These are phyloP conservation scores for Ashinkailepas kermadecensis DNA, from an alignment of 2,888 invertebrate genomes.

Conservation along the genomic window DNA sequence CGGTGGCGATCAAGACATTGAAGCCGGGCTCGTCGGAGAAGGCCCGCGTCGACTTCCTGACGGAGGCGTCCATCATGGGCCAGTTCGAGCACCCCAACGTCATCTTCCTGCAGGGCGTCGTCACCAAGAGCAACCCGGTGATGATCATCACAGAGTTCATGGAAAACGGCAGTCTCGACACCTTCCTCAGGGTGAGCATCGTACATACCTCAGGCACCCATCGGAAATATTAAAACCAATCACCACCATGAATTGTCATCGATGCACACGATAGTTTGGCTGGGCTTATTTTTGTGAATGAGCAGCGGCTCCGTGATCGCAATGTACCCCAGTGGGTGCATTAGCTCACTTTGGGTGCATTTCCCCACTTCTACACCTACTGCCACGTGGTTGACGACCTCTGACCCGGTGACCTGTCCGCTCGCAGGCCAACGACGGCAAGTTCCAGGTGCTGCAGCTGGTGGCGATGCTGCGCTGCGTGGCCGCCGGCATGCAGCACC, in stretches of 20 bases:
- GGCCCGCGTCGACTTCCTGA: constrained; percentile 93
- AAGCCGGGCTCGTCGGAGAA: constrained; percentile 83
- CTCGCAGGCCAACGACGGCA: constrained; percentile 80
- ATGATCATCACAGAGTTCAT: constrained; percentile 99
- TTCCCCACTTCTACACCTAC: no score
- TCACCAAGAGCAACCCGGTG: constrained; percentile 92
- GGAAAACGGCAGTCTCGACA: constrained; percentile 98
- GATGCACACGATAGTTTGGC: not conserved
- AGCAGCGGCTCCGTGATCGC: no score
- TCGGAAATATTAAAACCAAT: no score
- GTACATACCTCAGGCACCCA: not conserved
- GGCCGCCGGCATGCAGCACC: constrained; percentile 96
- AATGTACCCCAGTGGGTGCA: no score
- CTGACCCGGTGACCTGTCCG: not conserved
- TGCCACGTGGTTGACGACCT: no score
- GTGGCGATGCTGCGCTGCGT: constrained; percentile 97
- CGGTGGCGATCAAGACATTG: constrained; percentile 91
- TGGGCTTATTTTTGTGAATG: not conserved
- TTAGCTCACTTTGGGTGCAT: no score
- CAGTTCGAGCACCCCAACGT: constrained; percentile 99
- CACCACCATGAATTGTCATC: no score
- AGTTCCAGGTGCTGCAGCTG: constrained; percentile 87
- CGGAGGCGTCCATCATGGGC: constrained; percentile 99
- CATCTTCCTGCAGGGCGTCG: constrained; percentile 95
- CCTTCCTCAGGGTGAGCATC: constrained; percentile 63